These are phyloP conservation scores for Podargus strigoides DNA, from an alignment of 2,797 vertebrate genomes.

Conservation along the genomic window DNA sequence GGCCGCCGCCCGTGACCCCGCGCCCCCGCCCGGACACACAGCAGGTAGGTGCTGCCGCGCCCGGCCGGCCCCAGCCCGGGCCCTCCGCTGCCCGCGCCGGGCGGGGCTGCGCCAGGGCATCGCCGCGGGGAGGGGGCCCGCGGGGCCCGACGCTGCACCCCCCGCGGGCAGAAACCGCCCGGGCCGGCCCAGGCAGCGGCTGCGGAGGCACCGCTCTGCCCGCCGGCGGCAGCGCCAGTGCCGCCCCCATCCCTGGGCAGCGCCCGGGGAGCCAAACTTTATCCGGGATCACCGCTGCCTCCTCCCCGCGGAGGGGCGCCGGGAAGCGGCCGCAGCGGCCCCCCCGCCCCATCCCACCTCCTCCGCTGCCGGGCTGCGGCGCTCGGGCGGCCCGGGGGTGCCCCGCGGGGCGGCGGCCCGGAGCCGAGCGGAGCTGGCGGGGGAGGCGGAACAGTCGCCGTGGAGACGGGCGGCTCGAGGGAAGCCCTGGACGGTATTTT, in stretches of 20 bases:
- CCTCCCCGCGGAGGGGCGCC: neutral
- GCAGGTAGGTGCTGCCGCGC: neutral
- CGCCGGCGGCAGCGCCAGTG: neutral
- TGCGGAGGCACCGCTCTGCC: neutral
- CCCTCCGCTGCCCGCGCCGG: neutral
- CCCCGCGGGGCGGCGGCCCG: neutral
- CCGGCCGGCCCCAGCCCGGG: neutral
- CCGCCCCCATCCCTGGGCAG: neutral
- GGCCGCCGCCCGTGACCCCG: neutral
- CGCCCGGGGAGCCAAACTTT: neutral
- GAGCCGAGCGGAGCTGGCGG: neutral
- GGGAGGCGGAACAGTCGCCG: neutral
- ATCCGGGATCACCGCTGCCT: neutral
- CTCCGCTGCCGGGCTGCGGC: neutral
- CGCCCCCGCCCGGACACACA: neutral
- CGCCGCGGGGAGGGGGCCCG: neutral
- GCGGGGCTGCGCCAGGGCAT: neutral
- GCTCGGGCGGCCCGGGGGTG: neutral
- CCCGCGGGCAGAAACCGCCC: neutral
- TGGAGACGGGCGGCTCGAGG: neutral
- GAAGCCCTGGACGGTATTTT: neutral
- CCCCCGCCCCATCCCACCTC: neutral
- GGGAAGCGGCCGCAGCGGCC: neutral
- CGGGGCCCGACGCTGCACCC: neutral
- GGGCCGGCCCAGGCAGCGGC: neutral